phyloP scores from a whole-genome alignment of 2,888 invertebrate species.

The Agrochola lychnidis region DNA sequence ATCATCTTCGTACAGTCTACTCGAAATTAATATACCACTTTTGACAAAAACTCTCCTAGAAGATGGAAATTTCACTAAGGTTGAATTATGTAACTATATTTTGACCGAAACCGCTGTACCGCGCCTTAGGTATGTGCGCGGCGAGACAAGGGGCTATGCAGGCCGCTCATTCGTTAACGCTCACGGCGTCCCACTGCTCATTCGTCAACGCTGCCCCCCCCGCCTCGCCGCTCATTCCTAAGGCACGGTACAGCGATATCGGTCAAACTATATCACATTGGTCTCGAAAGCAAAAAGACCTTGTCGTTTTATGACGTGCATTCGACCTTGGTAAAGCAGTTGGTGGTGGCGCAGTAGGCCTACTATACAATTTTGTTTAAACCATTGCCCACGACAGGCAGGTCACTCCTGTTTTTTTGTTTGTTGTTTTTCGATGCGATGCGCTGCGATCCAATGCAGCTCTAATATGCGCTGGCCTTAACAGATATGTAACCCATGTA shows the following conservation, averaged over 20 bases:
- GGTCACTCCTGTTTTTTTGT: neutral
- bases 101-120: neutral
- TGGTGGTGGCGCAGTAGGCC: neutral
- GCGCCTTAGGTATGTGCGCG: too few species aligned
- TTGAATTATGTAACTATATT: neutral
- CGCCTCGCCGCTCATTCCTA: too few species aligned
- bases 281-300: neutral
- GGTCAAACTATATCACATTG: neutral
- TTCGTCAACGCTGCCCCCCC: too few species aligned
- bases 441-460: neutral
- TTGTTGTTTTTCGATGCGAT: neutral
- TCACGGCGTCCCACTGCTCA: too few species aligned
- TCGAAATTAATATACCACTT: neutral
- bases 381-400: neutral
- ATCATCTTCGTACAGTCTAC: neutral
- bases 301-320: neutral
- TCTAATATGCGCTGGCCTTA: conserved; percentile 33
- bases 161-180: too few species aligned
- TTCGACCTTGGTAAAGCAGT: neutral
- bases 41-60: neutral
- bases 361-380: neutral
- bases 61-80: neutral
- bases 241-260: too few species aligned
- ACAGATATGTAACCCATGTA: conserved; percentile 33
- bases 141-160: too few species aligned